Evolutionary conservation across 64 coral and sea anemone genomes (phyloP), one percentile per base, ranked within the genome.

Genomic region (Trachythela sp.): DNA sequence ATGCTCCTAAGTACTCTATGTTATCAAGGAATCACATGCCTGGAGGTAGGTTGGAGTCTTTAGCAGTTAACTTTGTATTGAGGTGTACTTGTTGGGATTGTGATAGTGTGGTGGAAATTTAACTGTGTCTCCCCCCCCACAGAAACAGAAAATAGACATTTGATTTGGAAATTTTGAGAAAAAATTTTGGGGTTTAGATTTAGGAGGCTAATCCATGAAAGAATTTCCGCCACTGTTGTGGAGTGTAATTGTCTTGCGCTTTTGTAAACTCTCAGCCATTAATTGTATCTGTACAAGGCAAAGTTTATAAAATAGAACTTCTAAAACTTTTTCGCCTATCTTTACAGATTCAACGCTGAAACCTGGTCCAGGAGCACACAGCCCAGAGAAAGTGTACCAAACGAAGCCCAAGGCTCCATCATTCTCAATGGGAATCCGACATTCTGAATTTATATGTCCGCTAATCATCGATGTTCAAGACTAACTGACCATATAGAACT

Each of bases 391-490:
- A 48, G 96, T 99, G 30, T 92, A 91, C 37, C 84, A 91, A 64
- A 99, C 90, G 84, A 99, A 95, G 83, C 48, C 48, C 2, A 56
- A 48, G 22, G 91, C 91, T 13, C 96, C 96, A 8, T 88, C 89
- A 18, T 93, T 91, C 39, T 99, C 96, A 86, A 91, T 99, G 86
- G 96, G 96, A 70, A 99, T 99, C 31, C 91, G 93, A 18, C 96
- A 99, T 84, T 95, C 93, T 51, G 93, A 94, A 91, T 99, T 93
- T 68, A 91, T 95, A 48, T 91, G 88, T 52, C 96, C 96, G 5
- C 93, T 99, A 11, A 99, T 99, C 35, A 91, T 94, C 68, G 96
- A 99, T 91, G 96, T 95, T 60, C 86, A 92, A 48, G 95, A 97
- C 71, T 94, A 58, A 90, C 1, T 52, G 13, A 58, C 24, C 33